Evolutionary conservation across 2,888 invertebrate species (phyloP).

Genomic region (Vannuccia rotundouncinata): DNA sequence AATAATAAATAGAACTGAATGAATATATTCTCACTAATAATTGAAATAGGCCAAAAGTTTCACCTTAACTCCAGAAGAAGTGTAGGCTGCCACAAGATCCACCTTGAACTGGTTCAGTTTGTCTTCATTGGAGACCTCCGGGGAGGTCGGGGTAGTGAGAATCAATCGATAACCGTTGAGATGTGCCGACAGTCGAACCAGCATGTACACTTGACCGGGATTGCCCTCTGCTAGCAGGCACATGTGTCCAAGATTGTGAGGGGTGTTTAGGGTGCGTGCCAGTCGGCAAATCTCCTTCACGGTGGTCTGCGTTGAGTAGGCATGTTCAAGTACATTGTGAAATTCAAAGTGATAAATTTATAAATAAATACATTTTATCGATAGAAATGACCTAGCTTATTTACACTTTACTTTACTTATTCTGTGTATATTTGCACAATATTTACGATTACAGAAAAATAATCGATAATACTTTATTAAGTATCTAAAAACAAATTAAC

Average conservation of each 20-base stretch:
- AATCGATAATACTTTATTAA: no score
- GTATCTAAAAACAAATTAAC: no score
- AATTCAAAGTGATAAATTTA: no score
- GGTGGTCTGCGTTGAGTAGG: not conserved
- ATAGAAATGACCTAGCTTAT: no score
- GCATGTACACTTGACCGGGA: constrained; percentile 47
- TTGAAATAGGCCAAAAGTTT: no score
- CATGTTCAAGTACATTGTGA: not conserved
- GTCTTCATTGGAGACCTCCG: constrained; percentile 43
- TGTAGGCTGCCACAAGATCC: constrained; percentile 52
- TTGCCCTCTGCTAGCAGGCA: constrained; percentile 53
- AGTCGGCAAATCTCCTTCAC: constrained; percentile 48
- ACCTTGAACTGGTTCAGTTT: constrained; percentile 52
- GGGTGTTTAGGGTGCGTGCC: constrained; percentile 51
- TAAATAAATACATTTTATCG: no score
- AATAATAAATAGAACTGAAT: no score
- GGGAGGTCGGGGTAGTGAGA: constrained; percentile 47
- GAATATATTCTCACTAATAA: no score
- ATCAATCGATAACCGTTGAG: constrained; percentile 51
- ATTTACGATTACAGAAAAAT: no score
- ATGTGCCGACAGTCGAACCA: constrained; percentile 51
- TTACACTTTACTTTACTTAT: no score
- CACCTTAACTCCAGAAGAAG: constrained; percentile 54
- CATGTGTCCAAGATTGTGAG: constrained; percentile 52
- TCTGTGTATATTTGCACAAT: no score